Base-by-base conservation (phyloP, 2,113 vertebrate species). In the Micromys minutus region DNA sequence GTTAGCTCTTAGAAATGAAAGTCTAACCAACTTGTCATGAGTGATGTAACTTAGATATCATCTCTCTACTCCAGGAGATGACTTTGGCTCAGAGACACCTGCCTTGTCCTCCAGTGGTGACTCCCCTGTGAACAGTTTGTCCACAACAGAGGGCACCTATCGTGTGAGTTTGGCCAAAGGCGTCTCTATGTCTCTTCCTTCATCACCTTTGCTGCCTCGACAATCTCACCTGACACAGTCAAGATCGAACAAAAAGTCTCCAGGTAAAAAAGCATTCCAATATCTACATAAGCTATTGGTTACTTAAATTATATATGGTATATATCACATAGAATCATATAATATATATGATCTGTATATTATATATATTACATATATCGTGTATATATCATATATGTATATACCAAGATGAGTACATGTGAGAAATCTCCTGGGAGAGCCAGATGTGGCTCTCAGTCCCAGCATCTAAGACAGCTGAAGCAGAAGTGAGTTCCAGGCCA, bases 161-260 rank as follows among this genome's bases (percentile, higher is more conserved):
- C 99, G 98, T 94, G 98, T 99, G 88, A 98, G 98, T 95, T 95
- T 99, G 93, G 97, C 99, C 61, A 99, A 99, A 98, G 99, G 99
- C 29, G 99, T 99, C 80, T 99, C 99, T 3, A 99, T 99, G 99
- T 99, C 99, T 0, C 98, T 99, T 84, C 99, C 99, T 0, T 99
- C 99, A n/a, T 99, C 99, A 0, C 99, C 99, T 69, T 98, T 99
- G 76, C 98, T 99, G 98, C 99, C 99, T 36, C 98, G 99, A 85
- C 99, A 99, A 98, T 98, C 99, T 97, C 99, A 99, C 95, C 97
- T 99, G 96, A 98, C 99, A 98, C 99, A 99, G 39, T 97, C 99
- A 67, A 99, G 99, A 52, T 96, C 99, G 34, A 99, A 96, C 98
- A 99, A 99, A 97, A 99, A 99, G 96, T 99, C 99, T 34, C 99